phyloP scores from a whole-genome alignment of 2,113 vertebrate species.

The Ifrita kowaldi region DNA sequence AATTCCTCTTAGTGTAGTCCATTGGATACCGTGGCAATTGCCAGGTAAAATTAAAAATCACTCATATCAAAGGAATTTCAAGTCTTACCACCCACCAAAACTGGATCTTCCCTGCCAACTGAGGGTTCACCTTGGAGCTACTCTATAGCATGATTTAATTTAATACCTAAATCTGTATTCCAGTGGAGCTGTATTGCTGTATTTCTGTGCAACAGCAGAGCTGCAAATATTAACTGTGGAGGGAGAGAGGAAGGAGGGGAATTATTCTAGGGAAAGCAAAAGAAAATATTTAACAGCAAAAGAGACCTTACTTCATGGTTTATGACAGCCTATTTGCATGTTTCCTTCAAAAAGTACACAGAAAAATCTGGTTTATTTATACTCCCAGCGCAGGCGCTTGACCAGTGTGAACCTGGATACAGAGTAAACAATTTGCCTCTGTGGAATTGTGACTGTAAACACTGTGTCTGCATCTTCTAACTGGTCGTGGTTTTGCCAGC shows the following conservation, averaged over 20 bases:
- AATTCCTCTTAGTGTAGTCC: neutral
- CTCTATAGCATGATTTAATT: neutral
- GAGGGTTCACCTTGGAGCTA: neutral
- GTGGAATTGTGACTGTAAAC: constrained; percentile 29
- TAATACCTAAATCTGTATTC: neutral
- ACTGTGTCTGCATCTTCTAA: neutral
- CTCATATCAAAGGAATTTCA: neutral
- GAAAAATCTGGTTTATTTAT: neutral
- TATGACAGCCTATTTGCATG: constrained; percentile 29
- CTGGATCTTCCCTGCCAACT: neutral
- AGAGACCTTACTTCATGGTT: neutral
- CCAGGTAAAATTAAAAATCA: neutral
- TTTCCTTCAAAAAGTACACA: constrained; percentile 24
- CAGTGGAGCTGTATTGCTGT: too few species aligned
- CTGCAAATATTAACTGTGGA: neutral
- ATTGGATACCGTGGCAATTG: neutral
- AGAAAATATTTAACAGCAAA: constrained; percentile 29
- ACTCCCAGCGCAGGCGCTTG: neutral
- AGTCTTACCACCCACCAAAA: neutral
- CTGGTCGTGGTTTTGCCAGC: neutral
- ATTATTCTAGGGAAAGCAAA: neutral
- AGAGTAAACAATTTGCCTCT: neutral
- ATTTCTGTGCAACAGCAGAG: neutral
- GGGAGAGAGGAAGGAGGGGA: neutral
- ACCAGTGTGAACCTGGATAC: neutral